These are phyloP conservation scores for Caenorhabditis drosophilae DNA, from an alignment of 2,888 invertebrate species.

Conservation along the genomic window DNA sequence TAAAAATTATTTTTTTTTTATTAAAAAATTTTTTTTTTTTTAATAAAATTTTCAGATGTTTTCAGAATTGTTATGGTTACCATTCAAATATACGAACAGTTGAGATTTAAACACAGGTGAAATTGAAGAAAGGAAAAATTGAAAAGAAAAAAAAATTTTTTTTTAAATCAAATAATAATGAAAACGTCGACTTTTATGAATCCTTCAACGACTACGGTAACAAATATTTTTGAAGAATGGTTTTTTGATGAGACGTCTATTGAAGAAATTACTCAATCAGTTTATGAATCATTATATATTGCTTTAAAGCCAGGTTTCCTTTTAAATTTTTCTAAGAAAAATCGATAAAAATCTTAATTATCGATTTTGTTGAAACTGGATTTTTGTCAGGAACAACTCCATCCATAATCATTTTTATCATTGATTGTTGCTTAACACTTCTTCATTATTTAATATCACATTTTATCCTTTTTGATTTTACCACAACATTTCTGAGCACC, in stretches of 20 bases:
- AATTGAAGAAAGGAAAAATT: neutral
- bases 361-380: too few species aligned
- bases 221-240: too few species aligned
- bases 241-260: too few species aligned
- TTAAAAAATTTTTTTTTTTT: neutral
- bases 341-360: too few species aligned
- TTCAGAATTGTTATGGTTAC: neutral
- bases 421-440: constrained; percentile 21
- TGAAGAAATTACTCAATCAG: too few species aligned
- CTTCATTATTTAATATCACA: constrained; percentile 25
- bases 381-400: constrained; percentile 31
- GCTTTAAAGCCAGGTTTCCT: constrained; percentile 28
- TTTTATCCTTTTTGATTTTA: constrained; percentile 25
- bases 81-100: neutral
- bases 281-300: constrained; percentile 17
- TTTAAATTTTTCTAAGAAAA: too few species aligned
- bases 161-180: too few species aligned
- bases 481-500: constrained; percentile 29
- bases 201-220: neutral
- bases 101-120: neutral
- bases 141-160: neutral
- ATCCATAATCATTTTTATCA: constrained; percentile 16
- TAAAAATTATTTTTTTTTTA: neutral
- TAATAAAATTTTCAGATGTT: too few species aligned
- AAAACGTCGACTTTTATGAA: too few species aligned